Conservation (phyloP, 2,797 vertebrate species). For the Lates japonicus region DNA sequence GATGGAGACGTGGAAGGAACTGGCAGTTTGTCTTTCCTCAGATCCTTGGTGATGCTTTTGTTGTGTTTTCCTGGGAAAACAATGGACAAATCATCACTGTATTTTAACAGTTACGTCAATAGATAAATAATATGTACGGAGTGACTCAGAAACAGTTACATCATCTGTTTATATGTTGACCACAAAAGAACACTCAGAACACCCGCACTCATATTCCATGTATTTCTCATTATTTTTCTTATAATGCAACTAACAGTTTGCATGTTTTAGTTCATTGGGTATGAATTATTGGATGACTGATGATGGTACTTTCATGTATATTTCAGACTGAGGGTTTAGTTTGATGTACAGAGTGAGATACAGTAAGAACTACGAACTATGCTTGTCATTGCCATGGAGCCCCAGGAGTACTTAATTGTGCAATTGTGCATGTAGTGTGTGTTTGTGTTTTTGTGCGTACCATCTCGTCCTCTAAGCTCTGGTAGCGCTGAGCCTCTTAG, state of each 20-base stretch:
- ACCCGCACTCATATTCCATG: too few relatives aligned
- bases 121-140: not conserved
- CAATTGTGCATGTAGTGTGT: not conserved
- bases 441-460: slow-evolving; percentile 18
- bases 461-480: slow-evolving; percentile 64
- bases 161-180: not conserved
- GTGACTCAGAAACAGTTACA: not conserved
- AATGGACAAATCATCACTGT: slow-evolving; percentile 8
- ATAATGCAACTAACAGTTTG: too few relatives aligned
- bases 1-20: not conserved
- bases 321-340: too few relatives aligned
- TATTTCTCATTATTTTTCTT: too few relatives aligned
- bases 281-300: too few relatives aligned
- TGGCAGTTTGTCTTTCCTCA: slow-evolving; percentile 44
- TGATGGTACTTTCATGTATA: too few relatives aligned
- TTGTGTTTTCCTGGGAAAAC: slow-evolving; percentile 64
- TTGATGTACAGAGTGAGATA: too few relatives aligned
- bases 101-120: not conserved
- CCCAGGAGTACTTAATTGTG: too few relatives aligned
- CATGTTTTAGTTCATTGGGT: too few relatives aligned
- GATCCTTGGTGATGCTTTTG: slow-evolving; percentile 43
- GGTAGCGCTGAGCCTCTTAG: slow-evolving; percentile 56
- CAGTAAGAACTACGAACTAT: too few relatives aligned
- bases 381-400: too few relatives aligned
- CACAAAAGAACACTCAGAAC: not conserved